These are phyloP conservation scores for Pinctada fucata DNA, from an alignment of 2,888 invertebrate genomes.

Conservation along the genomic window DNA sequence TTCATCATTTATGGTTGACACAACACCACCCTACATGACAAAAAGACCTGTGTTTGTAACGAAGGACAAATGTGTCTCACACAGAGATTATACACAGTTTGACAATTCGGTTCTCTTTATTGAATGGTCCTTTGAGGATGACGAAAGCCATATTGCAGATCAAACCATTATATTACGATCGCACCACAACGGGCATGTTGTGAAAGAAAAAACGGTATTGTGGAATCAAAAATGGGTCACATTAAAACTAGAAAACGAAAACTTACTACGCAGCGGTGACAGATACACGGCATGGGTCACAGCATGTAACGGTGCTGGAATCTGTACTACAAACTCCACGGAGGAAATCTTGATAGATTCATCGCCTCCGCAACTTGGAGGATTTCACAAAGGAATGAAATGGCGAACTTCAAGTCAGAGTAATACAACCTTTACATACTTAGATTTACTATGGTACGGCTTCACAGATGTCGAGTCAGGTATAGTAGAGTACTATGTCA, in stretches of 20 bases:
- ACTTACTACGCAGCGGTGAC: constrained; percentile 47
- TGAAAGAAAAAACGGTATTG: constrained; percentile 38
- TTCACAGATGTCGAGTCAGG: constrained; percentile 52
- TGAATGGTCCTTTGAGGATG: constrained; percentile 39
- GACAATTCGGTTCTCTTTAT: constrained; percentile 46
- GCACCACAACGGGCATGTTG: constrained; percentile 46
- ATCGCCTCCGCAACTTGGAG: constrained; percentile 56
- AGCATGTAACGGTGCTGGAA: constrained; percentile 52
- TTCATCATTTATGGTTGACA: constrained; percentile 51
- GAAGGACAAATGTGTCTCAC: neutral
- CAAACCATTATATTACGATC: constrained; percentile 41
- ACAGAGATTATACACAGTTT: constrained; percentile 25
- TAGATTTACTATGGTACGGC: constrained; percentile 52
- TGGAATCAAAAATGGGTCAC: constrained; percentile 37
- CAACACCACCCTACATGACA: constrained; percentile 39
- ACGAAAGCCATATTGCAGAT: constrained; percentile 43
- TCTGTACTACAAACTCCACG: constrained; percentile 45
- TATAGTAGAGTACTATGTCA: constrained; percentile 42
- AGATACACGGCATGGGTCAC: constrained; percentile 43
- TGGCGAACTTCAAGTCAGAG: constrained; percentile 29
- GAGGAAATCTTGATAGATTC: constrained; percentile 51
- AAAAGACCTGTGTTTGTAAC: constrained; percentile 30
- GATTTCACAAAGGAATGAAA: constrained; percentile 46
- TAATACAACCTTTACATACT: neutral
- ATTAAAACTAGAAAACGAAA: constrained; percentile 30